Percentiles rank a stretch among this genome's conserved stretches.
Conservation (phyloP, 1,140 invertebrate species). For the Platorchestia sp. region DNA sequence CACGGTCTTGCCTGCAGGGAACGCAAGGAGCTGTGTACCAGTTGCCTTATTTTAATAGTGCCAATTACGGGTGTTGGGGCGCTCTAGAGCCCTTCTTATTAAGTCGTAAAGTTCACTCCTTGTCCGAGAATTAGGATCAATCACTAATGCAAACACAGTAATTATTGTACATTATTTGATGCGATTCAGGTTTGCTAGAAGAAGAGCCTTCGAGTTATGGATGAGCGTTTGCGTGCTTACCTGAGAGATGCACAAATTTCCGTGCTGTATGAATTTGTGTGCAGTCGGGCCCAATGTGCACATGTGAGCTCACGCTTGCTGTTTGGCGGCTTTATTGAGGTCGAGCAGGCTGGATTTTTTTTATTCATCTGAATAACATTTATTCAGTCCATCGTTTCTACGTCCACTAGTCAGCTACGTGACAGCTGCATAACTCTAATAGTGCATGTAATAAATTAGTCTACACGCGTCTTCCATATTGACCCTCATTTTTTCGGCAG, state of each 20-base stretch:
- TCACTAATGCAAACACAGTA: slow-evolving; percentile 47
- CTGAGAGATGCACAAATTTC: not conserved
- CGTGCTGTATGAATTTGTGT: not conserved
- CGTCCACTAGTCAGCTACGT: not conserved
- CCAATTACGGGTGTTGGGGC: not conserved
- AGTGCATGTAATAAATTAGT: not conserved
- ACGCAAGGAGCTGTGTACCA: not conserved
- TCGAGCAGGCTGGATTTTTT: not conserved
- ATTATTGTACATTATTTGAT: slow-evolving; percentile 40
- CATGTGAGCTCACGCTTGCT: not conserved
- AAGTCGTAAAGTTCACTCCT: slow-evolving; percentile 24
- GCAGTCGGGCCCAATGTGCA: not conserved
- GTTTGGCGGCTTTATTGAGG: not conserved
- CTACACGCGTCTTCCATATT: not conserved
- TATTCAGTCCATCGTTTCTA: not conserved
- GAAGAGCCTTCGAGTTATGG: not conserved
- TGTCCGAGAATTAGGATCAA: slow-evolving; percentile 39
- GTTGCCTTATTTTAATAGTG: not conserved
- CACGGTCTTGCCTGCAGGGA: not conserved
- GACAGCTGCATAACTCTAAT: not conserved
- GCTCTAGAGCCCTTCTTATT: slow-evolving; percentile 20
- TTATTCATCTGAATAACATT: not conserved
- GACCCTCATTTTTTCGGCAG: not conserved
- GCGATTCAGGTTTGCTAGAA: not conserved
- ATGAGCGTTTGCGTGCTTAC: not conserved